A percentile compares a stretch with the other conserved stretches of the same genome.
Evolutionary conservation across 2,113 vertebrate species (phyloP).

Genomic region (Plecturocebus donacophilus): DNA sequence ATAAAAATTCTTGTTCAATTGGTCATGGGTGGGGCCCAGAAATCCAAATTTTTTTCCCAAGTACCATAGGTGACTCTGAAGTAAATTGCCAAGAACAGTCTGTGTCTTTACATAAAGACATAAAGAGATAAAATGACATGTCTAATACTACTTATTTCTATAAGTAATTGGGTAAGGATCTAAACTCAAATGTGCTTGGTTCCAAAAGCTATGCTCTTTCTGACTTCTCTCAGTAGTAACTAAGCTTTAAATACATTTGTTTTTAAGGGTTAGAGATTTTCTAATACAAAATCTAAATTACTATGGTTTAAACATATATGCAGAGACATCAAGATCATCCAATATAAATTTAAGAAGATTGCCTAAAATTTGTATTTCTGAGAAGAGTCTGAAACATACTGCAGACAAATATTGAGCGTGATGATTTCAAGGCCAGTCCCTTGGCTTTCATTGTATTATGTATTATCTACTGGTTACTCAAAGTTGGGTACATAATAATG

Average conservation of each 20-base stretch:
- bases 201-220: background rate
- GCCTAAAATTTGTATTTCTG: conserved; percentile 6
- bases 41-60: background rate
- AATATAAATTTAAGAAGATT: background rate
- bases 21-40: background rate
- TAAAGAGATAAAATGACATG: background rate
- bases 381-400: conserved; percentile 8
- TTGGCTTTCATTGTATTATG: background rate
- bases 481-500: background rate
- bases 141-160: background rate
- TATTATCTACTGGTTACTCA: conserved; percentile 11
- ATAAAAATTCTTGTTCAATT: background rate
- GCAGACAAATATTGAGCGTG: background rate
- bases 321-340: background rate
- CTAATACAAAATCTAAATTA: conserved; percentile 17
- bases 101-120: too few species aligned
- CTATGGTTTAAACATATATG: conserved; percentile 7
- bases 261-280: conserved; percentile 1
- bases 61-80: background rate
- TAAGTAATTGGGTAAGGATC: background rate
- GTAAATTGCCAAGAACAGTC: background rate
- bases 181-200: background rate
- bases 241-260: background rate
- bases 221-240: background rate
- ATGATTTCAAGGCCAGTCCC: background rate